A percentile compares a stretch with the other conserved stretches of the same genome.
Conservation (phyloP, 2,888 invertebrate genomes). For the Mimumesa dahlbomi region DNA sequence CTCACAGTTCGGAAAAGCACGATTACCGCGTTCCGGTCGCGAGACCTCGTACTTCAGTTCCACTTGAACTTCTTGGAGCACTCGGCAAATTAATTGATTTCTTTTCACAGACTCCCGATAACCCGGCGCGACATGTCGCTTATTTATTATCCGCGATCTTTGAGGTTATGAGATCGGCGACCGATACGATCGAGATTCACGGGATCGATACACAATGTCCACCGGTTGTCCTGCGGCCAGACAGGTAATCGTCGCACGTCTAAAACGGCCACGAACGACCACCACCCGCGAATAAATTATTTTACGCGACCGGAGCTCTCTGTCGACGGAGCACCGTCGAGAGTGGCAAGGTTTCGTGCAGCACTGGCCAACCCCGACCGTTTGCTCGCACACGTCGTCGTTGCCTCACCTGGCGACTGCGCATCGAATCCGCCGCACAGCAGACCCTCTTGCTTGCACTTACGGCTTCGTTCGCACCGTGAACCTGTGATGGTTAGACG, state of each 20-base stretch:
- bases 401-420: conserved; percentile 79
- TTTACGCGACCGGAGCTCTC: conserved; percentile 27
- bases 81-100: conserved; percentile 12
- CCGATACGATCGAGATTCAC: conserved; percentile 6
- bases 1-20: background rate
- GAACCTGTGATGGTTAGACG: background rate
- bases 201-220: background rate
- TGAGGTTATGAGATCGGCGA: conserved; percentile 51
- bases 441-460: conserved; percentile 12
- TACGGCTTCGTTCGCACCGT: conserved; percentile 6
- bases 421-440: conserved; percentile 64
- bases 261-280: conserved; percentile 12
- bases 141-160: conserved; percentile 14
- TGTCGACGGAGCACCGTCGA: conserved; percentile 51
- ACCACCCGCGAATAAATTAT: conserved; percentile 26
- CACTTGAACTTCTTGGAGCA: background rate
- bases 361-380: conserved; percentile 54
- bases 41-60: background rate
- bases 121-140: conserved; percentile 40
- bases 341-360: conserved; percentile 51
- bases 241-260: background rate
- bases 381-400: conserved; percentile 58
- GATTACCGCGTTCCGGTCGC: background rate
- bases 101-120: conserved; percentile 26
- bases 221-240: background rate